Percentiles rank a stretch among this genome's conserved stretches.
Conservation (phyloP, 2,797 vertebrate species). For the Premnoplex brunnescens region DNA sequence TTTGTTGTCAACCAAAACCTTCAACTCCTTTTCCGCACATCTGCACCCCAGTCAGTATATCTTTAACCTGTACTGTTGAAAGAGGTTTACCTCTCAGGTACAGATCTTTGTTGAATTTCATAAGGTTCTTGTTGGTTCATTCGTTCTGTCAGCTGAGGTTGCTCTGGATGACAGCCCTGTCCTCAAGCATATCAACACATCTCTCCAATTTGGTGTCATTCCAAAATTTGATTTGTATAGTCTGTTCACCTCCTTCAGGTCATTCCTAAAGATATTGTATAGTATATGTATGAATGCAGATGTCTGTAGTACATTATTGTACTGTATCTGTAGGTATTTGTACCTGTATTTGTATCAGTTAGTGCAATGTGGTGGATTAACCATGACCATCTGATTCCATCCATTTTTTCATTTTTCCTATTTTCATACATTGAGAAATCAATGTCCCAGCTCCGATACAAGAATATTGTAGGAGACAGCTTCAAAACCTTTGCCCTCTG, state of each 20-base stretch:
- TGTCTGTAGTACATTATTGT: neutral
- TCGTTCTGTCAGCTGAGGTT: neutral
- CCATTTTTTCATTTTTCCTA: neutral
- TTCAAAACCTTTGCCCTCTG: neutral
- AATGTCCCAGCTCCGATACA: neutral
- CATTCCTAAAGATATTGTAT: neutral
- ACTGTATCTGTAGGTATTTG: neutral
- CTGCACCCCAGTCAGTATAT: neutral
- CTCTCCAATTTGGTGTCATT: neutral
- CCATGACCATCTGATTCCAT: neutral
- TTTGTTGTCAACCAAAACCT: neutral
- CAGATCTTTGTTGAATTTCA: neutral
- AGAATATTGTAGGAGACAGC: neutral
- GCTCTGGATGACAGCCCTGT: neutral
- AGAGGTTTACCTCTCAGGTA: neutral
- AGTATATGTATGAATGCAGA: neutral
- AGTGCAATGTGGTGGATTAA: neutral
- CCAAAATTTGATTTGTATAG: neutral
- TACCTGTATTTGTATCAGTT: no score
- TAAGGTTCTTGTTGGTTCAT: neutral
- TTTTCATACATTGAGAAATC: neutral
- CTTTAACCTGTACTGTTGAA: neutral
- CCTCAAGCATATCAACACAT: neutral
- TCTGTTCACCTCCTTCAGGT: neutral
- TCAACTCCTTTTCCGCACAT: neutral